A percentile compares a stretch with the other conserved stretches of the same genome.
Conservation (phyloP, 2,113 vertebrate species). For the Albula glossodonta region DNA sequence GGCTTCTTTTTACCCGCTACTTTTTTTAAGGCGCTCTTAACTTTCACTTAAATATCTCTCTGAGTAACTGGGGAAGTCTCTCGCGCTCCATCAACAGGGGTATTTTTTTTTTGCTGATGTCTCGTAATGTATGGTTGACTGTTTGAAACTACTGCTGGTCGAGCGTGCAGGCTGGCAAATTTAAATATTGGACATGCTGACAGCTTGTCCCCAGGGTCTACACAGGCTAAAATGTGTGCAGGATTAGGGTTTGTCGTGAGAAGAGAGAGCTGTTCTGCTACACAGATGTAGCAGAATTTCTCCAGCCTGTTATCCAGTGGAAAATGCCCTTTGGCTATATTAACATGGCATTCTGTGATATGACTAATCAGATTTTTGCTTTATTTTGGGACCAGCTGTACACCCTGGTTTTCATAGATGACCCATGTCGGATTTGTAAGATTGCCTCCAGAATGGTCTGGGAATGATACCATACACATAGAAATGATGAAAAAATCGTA, state of each 20-base stretch:
- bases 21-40: no score
- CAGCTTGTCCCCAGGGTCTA: neutral
- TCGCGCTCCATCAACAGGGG: no score
- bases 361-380: neutral
- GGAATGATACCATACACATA: no score
- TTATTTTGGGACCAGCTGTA: neutral
- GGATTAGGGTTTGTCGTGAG: neutral
- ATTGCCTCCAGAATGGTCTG: no score
- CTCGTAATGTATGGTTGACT: no score
- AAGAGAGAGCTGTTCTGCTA: neutral
- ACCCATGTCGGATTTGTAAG: no score
- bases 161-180: neutral
- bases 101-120: no score
- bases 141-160: no score
- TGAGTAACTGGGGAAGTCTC: no score
- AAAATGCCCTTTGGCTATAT: neutral
- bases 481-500: no score
- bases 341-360: neutral
- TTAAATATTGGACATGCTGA: neutral
- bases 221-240: neutral
- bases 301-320: neutral
- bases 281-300: neutral
- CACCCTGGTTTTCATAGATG: neutral
- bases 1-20: no score
- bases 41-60: no score